These are phyloP conservation scores for Betta splendens DNA, from an alignment of 2,797 vertebrate species.

Conservation along the genomic window DNA sequence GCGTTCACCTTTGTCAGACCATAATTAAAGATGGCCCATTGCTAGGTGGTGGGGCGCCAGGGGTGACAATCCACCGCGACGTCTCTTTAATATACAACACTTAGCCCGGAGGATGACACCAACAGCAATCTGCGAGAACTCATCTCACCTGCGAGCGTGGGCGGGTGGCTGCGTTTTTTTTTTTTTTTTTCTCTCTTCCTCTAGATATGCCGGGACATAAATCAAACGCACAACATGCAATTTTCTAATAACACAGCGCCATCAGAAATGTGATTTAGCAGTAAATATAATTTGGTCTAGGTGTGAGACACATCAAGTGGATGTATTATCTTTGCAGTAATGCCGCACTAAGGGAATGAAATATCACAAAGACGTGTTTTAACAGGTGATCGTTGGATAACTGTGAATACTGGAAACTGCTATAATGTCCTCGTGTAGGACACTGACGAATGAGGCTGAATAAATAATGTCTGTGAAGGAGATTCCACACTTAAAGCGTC, in stretches of 20 bases:
- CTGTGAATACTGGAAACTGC: slow-evolving; percentile 39
- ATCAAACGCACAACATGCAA: slow-evolving; percentile 78
- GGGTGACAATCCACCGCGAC: slow-evolving; percentile 75
- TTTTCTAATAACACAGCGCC: slow-evolving; percentile 74
- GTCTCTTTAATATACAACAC: slow-evolving; percentile 84
- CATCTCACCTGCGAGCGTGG: slow-evolving; percentile 74
- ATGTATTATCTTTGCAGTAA: slow-evolving; percentile 75
- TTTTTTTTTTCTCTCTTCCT: slow-evolving; percentile 29
- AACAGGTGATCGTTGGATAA: slow-evolving; percentile 71
- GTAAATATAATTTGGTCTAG: slow-evolving; percentile 79
- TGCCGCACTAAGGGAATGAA: slow-evolving; percentile 65
- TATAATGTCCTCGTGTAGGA: slow-evolving; percentile 55
- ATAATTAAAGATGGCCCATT: slow-evolving; percentile 83
- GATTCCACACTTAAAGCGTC: slow-evolving; percentile 47
- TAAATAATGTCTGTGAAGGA: slow-evolving; percentile 21
- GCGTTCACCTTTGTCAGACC: slow-evolving; percentile 73
- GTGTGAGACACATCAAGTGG: slow-evolving; percentile 74
- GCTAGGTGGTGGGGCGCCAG: slow-evolving; percentile 63
- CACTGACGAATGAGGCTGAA: slow-evolving; percentile 44
- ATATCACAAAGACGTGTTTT: slow-evolving; percentile 64
- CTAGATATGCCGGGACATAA: slow-evolving; percentile 76
- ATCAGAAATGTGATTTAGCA: slow-evolving; percentile 82
- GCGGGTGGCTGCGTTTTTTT: slow-evolving; percentile 53
- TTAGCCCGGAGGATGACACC: slow-evolving; percentile 79
- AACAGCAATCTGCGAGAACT: slow-evolving; percentile 80